A percentile compares a stretch with the other conserved stretches of the same genome.
Evolutionary conservation across 2,888 invertebrate genomes (phyloP).

Genomic region (Endomychus coccineus): DNA sequence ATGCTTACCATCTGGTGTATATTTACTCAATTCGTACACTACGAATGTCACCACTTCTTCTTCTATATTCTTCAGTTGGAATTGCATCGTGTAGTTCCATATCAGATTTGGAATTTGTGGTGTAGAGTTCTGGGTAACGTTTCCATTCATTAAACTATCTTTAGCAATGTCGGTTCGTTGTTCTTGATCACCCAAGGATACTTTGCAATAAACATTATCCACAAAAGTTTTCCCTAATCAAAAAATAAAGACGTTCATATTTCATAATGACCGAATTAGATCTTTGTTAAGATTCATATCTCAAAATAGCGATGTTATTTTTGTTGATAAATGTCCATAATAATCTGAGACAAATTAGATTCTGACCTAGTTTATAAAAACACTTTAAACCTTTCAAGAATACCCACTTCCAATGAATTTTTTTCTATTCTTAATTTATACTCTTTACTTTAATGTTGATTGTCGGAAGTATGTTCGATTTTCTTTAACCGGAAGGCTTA

Average conservation of each 20-base stretch:
- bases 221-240: slow-evolving; percentile 48
- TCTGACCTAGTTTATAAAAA: too few relatives aligned
- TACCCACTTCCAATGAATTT: too few relatives aligned
- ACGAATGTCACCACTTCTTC: slow-evolving; percentile 63
- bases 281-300: too few relatives aligned
- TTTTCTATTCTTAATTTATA: too few relatives aligned
- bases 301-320: too few relatives aligned
- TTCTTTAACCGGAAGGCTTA: too few relatives aligned
- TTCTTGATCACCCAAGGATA: slow-evolving; percentile 64
- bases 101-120: slow-evolving; percentile 46
- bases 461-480: too few relatives aligned
- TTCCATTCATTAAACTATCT: slow-evolving; percentile 45
- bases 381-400: too few relatives aligned
- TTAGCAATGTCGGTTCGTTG: slow-evolving; percentile 57
- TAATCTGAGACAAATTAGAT: too few relatives aligned
- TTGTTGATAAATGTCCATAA: too few relatives aligned
- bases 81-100: slow-evolving; percentile 73
- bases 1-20: slow-evolving; percentile 61
- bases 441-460: too few relatives aligned
- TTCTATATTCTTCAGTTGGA: slow-evolving; percentile 59
- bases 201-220: slow-evolving; percentile 65
- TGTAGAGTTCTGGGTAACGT: slow-evolving; percentile 34
- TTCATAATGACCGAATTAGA: too few relatives aligned
- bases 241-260: slow-evolving; percentile 9
- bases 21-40: slow-evolving; percentile 63